Base-by-base conservation (phyloP, 2,888 invertebrate species). In the Thymelicus acteon region DNA sequence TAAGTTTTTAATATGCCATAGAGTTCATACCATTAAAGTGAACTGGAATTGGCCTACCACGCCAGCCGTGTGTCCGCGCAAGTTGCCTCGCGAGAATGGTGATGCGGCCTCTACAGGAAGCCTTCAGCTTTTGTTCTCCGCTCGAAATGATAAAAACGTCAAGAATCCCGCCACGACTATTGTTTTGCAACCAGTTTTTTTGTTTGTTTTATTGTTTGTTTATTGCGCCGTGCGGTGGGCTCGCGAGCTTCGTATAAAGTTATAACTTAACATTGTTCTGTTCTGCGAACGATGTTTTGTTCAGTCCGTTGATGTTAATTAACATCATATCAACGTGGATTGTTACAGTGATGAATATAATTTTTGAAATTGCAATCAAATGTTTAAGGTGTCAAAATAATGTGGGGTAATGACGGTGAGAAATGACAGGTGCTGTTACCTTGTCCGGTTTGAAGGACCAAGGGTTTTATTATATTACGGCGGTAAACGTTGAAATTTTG, bases 131-230 rank as follows among this genome's bases (percentile, higher is more conserved):
- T 93, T 93, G 93, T 92, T 93, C 92, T 90, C 86, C 78, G 81
- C 84, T 85, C 78, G 85, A 87, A 90, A 92, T 92, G 92, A 93
- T 93, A 93, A 93, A 93, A 93, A 93, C 93, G 91, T 92, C 92
- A 93, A 88, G 90, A 85, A 86, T 90, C 86, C 85, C 81, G 84
- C 86, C 81, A 81, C 85, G 82, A 82, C 88, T 91, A 93, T 93
- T 93, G 92, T 92, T 85, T 89, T 85, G 82, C 84, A 84, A 91
- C 88, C 88, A 86, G 88, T 88, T 85, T 82, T 85, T 82, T 80
- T 79, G 80, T 80, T 77, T 75, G 52, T 82, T 84, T 83, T 82
- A 83, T 83, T 83, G 84, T 85, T 85, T 82, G 85, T 85, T 85
- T 86, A 87, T 86, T 85, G 85, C 82, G 85, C 78, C 83, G 82